Percentiles rank a stretch among this genome's conserved stretches.
Conservation (phyloP, 2,113 vertebrate genomes). For the Laterallus jamaicensis region DNA sequence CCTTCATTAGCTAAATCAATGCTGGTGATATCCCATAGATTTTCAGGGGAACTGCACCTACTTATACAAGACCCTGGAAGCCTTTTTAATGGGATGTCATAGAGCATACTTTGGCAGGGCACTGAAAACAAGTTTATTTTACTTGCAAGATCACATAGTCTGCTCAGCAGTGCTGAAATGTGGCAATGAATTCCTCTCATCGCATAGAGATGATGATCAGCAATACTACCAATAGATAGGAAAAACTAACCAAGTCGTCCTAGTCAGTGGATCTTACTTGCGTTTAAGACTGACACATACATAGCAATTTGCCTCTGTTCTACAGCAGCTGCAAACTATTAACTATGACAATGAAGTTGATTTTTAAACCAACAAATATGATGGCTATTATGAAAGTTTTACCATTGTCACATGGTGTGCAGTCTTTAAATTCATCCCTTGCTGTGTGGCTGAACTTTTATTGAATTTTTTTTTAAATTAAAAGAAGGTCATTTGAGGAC, state of each 20-base stretch:
- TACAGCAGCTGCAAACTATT: constrained; percentile 71
- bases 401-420: constrained; percentile 67
- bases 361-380: constrained; percentile 73
- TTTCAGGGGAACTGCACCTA: not conserved
- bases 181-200: constrained; percentile 60
- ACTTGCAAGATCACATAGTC: constrained; percentile 51
- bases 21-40: not conserved
- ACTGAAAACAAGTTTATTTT: constrained; percentile 60
- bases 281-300: constrained; percentile 48
- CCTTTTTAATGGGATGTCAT: constrained; percentile 7
- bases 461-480: constrained; percentile 54
- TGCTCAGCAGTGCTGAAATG: constrained; percentile 66
- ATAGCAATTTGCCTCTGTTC: constrained; percentile 62
- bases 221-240: constrained; percentile 60
- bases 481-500: constrained; percentile 63
- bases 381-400: constrained; percentile 67
- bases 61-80: constrained; percentile 18
- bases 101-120: constrained; percentile 36
- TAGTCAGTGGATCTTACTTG: constrained; percentile 47
- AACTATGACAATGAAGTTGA: constrained; percentile 69
- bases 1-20: not conserved
- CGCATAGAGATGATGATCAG: constrained; percentile 29
- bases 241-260: constrained; percentile 35
- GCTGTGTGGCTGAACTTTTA: constrained; percentile 70
- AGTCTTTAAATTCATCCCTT: constrained; percentile 69